Evolutionary conservation across 2,113 vertebrate genomes (phyloP).

Genomic region (Saccopteryx bilineata): DNA sequence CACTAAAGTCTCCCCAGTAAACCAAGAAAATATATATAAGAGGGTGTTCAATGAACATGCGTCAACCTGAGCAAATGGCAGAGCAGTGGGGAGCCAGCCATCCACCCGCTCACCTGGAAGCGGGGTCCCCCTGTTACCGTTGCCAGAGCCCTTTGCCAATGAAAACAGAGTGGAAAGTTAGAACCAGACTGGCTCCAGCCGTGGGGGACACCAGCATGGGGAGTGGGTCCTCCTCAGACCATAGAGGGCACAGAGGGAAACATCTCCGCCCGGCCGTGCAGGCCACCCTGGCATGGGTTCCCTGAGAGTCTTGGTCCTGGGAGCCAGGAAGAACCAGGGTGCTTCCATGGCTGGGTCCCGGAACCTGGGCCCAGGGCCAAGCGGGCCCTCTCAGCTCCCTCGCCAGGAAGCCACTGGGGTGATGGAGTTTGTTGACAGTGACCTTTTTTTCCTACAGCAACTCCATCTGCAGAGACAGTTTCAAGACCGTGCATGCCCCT

Average conservation of each 20-base stretch:
- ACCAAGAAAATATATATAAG: background rate
- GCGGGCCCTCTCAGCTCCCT: accelerated
- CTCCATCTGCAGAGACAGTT: background rate
- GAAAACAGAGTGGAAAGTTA: slow-evolving; percentile 1
- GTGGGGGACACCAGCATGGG: background rate
- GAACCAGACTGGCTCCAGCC: background rate
- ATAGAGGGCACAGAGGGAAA: background rate
- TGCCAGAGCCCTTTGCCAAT: slow-evolving; percentile 15
- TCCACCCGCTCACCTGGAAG: accelerated
- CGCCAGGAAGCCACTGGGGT: background rate
- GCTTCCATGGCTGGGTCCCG: background rate
- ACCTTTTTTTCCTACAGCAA: background rate
- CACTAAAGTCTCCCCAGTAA: background rate
- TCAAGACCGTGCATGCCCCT: background rate
- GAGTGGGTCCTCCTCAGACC: background rate
- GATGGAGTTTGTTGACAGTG: background rate
- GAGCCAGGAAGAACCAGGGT: background rate
- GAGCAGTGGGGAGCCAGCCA: background rate
- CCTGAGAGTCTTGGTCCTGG: background rate
- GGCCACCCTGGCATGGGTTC: background rate
- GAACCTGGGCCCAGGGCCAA: background rate
- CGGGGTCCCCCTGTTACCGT: accelerated
- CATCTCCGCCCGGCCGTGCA: background rate
- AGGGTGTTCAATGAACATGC: background rate
- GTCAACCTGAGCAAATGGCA: background rate